Conservation (phyloP, 2,888 invertebrate species). For the Melanchra persicariae region DNA sequence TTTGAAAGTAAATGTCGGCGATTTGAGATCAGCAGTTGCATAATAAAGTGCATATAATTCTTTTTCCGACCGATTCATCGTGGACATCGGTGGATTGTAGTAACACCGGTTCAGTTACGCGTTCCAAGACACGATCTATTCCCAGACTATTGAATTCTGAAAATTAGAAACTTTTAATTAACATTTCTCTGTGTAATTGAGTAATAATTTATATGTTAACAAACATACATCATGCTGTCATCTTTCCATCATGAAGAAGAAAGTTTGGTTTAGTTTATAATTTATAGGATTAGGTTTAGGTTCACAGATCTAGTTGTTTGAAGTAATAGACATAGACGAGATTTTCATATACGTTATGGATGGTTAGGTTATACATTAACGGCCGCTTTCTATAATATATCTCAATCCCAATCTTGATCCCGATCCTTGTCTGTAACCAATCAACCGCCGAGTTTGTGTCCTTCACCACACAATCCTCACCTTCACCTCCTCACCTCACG, state of each 20-base stretch:
- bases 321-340: background rate
- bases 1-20: conserved; percentile 6
- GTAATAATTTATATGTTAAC: conserved; percentile 48
- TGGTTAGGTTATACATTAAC: too few species aligned
- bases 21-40: conserved; percentile 6
- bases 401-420: too few species aligned
- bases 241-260: conserved; percentile 27
- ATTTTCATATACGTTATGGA: background rate
- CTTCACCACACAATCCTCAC: too few species aligned
- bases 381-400: too few species aligned
- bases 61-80: conserved; percentile 2
- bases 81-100: background rate
- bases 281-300: background rate
- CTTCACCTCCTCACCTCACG: too few species aligned
- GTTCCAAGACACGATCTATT: conserved; percentile 3
- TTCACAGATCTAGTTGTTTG: too few species aligned
- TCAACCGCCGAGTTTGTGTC: too few species aligned
- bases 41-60: background rate
- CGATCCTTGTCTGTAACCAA: too few species aligned
- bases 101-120: background rate
- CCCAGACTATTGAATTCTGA: conserved; percentile 33
- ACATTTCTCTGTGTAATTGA: conserved; percentile 33
- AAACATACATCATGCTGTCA: conserved; percentile 25
- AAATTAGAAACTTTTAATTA: conserved; percentile 45
- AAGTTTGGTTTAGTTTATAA: conserved; percentile 13